Conservation (phyloP, 2,113 vertebrate species). For the Pelodiscus sinensis region DNA sequence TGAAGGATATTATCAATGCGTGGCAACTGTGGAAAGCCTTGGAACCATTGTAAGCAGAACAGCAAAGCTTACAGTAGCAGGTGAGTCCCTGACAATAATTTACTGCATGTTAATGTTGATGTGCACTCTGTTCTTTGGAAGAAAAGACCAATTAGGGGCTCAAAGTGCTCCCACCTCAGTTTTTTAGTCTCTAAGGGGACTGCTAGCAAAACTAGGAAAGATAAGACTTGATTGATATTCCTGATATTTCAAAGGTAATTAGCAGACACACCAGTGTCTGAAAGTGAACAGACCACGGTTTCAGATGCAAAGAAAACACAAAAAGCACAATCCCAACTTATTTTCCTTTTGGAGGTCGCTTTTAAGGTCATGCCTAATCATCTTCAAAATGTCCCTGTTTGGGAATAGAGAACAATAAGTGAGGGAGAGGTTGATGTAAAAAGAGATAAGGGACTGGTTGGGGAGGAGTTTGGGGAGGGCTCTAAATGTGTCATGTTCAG, state of each 20-base stretch:
- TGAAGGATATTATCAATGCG: constrained; percentile 95
- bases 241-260: background rate
- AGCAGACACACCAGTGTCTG: background rate
- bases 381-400: constrained; percentile 2
- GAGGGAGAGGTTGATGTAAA: background rate
- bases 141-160: background rate
- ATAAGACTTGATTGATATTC: background rate
- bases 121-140: background rate
- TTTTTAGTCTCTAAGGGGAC: too few relatives aligned
- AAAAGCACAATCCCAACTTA: background rate
- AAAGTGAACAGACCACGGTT: background rate
- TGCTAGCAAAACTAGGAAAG: background rate
- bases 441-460: background rate
- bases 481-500: background rate
- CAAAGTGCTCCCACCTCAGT: too few relatives aligned
- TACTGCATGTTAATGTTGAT: fast-evolving
- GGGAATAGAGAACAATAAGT: background rate
- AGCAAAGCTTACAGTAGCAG: constrained; percentile 90
- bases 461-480: background rate
- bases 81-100: constrained; percentile 68
- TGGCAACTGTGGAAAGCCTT: constrained; percentile 92
- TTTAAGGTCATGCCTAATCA: background rate
- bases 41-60: constrained; percentile 94
- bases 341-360: background rate
- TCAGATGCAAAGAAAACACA: background rate